Conservation (phyloP, 2,888 invertebrate genomes). For the Teleogryllus oceanicus region DNA sequence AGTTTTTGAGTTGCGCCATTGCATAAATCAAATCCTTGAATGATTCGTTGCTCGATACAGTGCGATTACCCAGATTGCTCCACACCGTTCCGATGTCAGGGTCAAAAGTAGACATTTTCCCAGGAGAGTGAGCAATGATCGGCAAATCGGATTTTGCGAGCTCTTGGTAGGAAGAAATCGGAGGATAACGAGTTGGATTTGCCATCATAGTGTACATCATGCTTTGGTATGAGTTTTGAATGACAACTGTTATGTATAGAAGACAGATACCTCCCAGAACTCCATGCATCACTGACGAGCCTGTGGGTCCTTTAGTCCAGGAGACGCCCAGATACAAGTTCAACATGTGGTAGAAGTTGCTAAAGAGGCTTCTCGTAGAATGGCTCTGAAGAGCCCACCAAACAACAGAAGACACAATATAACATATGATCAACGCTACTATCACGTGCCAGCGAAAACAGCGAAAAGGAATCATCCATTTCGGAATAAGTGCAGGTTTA, state of each 20-base stretch:
- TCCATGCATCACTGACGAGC: not conserved
- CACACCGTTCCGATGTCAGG: not conserved
- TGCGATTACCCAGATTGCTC: not conserved
- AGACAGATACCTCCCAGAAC: not conserved
- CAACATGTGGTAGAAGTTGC: not conserved
- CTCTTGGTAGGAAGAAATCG: not conserved
- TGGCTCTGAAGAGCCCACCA: not conserved
- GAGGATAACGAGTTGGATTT: not conserved
- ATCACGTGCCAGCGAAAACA: not conserved
- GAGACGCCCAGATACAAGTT: not conserved
- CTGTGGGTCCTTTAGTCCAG: not conserved
- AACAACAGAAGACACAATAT: not conserved
- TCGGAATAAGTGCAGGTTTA: not conserved
- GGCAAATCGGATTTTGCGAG: not conserved
- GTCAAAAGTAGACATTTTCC: not conserved
- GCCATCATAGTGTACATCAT: not conserved
- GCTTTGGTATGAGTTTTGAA: not conserved
- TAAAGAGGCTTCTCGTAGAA: not conserved
- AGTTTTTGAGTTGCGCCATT: not conserved
- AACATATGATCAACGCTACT: not conserved
- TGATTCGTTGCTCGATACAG: not conserved
- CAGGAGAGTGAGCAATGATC: not conserved
- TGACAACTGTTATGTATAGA: not conserved
- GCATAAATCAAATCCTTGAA: not conserved
- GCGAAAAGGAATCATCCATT: constrained; percentile 18